phyloP scores from a whole-genome alignment of 30 jellyfish, hydroid and myxozoan genomes.

The Pelagia noctiluca region DNA sequence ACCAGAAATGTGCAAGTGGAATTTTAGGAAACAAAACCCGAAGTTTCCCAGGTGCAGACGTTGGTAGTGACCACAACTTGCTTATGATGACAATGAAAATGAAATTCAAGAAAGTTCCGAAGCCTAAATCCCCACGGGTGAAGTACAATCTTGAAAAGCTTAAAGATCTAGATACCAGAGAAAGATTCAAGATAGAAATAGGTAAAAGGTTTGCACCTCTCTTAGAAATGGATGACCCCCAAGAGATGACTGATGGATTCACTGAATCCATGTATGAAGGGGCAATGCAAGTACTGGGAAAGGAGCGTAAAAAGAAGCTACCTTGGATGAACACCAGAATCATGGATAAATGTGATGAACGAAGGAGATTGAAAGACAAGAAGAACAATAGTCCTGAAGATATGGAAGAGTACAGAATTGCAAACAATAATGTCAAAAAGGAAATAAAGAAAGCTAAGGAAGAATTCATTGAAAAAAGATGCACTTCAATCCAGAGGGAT shows the following conservation, averaged over 20 bases:
- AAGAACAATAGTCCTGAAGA: neutral
- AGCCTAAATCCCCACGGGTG: no score
- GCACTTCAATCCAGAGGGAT: neutral
- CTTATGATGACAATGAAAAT: no score
- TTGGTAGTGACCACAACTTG: no score
- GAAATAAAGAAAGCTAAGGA: conserved; percentile 13
- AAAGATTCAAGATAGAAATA: no score
- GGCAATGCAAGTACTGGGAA: conserved; percentile 14
- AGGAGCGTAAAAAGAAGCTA: neutral
- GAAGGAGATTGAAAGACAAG: conserved; percentile 10
- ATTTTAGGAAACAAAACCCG: no score
- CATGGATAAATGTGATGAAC: neutral
- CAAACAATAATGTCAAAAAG: conserved; percentile 5
- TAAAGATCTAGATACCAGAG: no score
- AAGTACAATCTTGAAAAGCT: no score
- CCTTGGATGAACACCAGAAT: conserved; percentile 36
- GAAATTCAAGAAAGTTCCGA: no score
- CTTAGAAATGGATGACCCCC: neutral
- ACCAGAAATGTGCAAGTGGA: no score
- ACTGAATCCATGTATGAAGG: neutral
- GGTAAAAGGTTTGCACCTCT: no score
- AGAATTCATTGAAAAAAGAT: neutral
- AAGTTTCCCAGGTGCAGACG: no score
- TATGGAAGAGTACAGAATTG: conserved; percentile 7
- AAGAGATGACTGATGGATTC: neutral